These are phyloP conservation scores for Epinephelus cyanopodus DNA, from an alignment of 2,113 vertebrate genomes.

Conservation along the genomic window DNA sequence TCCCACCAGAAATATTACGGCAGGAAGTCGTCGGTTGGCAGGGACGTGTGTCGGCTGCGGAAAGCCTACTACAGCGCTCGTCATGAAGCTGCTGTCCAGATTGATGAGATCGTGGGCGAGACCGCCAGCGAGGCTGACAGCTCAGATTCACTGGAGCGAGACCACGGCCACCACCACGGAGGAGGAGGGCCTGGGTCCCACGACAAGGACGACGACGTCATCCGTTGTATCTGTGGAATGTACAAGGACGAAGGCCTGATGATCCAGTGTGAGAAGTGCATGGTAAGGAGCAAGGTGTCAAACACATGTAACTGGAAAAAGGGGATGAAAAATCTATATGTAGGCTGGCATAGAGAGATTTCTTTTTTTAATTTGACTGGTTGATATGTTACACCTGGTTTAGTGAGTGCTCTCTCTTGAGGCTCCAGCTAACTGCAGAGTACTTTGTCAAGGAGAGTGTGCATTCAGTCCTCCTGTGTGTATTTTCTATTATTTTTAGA, in stretches of 20 bases:
- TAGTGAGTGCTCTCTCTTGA: conserved; percentile 5
- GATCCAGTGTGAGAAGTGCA: conserved; percentile 99
- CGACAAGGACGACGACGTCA: conserved; percentile 92
- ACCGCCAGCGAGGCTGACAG: conserved; percentile 97
- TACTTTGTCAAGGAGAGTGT: conserved; percentile 25
- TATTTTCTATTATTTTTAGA: conserved; percentile 47
- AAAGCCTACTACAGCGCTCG: conserved; percentile 96
- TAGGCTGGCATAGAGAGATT: not conserved
- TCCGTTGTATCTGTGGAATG: conserved; percentile 98
- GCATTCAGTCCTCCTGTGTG: conserved; percentile 24
- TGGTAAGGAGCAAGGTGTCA: conserved; percentile 85
- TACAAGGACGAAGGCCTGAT: conserved; percentile 98
- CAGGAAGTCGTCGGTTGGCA: conserved; percentile 92
- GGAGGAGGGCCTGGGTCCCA: conserved; percentile 85
- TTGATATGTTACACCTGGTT: conserved; percentile 32
- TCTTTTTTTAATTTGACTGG: not conserved
- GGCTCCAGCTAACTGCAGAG: conserved; percentile 13
- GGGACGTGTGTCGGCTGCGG: conserved; percentile 93
- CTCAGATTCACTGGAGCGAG: conserved; percentile 90
- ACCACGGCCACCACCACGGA: conserved; percentile 75
- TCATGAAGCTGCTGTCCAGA: conserved; percentile 94
- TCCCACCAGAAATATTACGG: conserved; percentile 93
- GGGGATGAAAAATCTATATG: not conserved
- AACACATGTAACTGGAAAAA: not conserved
- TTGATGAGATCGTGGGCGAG: conserved; percentile 98